Base-by-base conservation (phyloP, 2,113 vertebrate species). In the Tragelaphus buxtoni region DNA sequence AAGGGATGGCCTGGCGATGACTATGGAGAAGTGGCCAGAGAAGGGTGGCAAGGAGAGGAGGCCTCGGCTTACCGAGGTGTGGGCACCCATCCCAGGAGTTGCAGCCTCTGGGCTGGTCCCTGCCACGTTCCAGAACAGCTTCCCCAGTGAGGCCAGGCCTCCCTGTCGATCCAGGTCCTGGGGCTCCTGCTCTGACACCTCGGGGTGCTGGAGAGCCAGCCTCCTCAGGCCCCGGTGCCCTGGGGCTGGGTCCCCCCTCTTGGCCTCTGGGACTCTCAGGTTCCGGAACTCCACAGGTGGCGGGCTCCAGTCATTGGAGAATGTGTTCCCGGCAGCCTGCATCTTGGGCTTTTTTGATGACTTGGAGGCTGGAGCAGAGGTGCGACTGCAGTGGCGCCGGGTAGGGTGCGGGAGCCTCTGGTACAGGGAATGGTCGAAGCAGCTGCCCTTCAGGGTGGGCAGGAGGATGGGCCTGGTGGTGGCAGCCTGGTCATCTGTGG, bases 241-340 rank as follows among this genome's bases (percentile, higher is more conserved):
- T 4, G 0, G 20, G 45, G 55, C 42, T 12, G 24, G 53, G 51
- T n/a, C 0, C 0, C 20, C 8, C 7, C 0, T n/a, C 35, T 4
- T 4, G 4, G 45, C 6, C 9, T 17, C 60, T 0, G 24, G 76
- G 1, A 5, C 1, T 18, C 18, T 60, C 0, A 22, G 72, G 47
- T 91, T 92, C 28, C 98, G 91, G 53, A 98, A 98, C 0, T 97
- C 88, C 1, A 98, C 6, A 5, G 94, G 97, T 0, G 97, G 97
- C 0, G 97, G 98, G 39, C 97, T 97, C 97, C 98, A 98, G 86
- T 98, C 86, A 0, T 8, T 69, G 49, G 97, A 98, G 58, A 98
- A 97, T 0, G 45, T 42, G 60, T 97, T 92, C 28, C 16, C 42
- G 0, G 86, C 1, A 0, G 14, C 49, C 35, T 97, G 84, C 32